phyloP scores from a whole-genome alignment of 1,140 invertebrate genomes.

The Trichomalopsis sarcophagae region DNA sequence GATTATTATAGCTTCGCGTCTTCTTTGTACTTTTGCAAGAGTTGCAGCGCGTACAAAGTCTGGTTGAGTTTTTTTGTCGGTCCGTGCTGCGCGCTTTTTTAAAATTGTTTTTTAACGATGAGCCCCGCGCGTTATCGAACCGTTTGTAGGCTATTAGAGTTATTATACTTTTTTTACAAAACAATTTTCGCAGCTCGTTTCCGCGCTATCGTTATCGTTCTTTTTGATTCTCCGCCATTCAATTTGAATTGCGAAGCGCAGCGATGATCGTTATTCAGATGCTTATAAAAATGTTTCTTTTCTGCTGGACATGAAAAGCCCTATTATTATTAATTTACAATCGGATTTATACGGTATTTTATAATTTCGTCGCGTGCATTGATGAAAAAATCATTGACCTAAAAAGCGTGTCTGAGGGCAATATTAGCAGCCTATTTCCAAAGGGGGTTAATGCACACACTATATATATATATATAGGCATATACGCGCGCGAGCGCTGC shows the following conservation, averaged over 20 bases:
- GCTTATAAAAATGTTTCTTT: too few species aligned
- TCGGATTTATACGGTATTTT: background rate
- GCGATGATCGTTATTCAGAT: too few species aligned
- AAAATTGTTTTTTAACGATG: background rate
- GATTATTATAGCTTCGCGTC: background rate
- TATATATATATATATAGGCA: conserved; percentile 6
- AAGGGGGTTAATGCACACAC: conserved; percentile 1
- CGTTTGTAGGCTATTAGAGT: background rate
- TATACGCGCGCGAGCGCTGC: too few species aligned
- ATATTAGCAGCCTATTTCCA: background rate
- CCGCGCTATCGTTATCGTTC: too few species aligned
- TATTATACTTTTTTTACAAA: background rate
- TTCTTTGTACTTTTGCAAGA: background rate
- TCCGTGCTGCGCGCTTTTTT: background rate
- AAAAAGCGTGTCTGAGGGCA: background rate
- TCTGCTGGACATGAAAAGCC: too few species aligned
- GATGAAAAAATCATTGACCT: conserved; percentile 15
- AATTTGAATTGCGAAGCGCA: background rate
- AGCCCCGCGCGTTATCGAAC: background rate
- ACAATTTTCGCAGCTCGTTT: background rate
- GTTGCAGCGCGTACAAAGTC: background rate
- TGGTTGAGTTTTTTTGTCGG: background rate
- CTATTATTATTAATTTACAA: background rate
- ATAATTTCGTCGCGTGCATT: background rate
- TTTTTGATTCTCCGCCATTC: background rate